phyloP scores from a whole-genome alignment of 2,113 vertebrate genomes.

The Sialia sialis region DNA sequence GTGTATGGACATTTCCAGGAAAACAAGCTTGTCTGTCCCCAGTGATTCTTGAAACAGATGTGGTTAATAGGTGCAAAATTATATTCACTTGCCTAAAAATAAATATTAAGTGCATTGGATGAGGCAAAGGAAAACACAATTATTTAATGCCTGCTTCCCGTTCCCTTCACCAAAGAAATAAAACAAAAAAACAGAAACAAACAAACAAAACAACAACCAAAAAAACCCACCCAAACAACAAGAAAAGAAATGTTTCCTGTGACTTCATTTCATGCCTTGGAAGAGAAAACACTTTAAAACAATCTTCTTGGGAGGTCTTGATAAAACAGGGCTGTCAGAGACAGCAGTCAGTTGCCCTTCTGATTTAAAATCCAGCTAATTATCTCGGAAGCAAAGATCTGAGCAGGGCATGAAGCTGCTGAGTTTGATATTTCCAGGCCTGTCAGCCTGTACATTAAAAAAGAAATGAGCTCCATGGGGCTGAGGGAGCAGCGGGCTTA shows the following conservation, averaged over 20 bases:
- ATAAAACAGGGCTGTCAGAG: constrained; percentile 27
- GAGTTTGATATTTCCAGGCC: constrained; percentile 32
- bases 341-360: not conserved
- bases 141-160: not conserved
- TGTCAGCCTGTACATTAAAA: not conserved
- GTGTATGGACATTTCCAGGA: not conserved
- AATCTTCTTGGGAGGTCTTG: constrained; percentile 28
- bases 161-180: not conserved
- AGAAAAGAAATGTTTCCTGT: not conserved
- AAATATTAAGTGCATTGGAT: not conserved
- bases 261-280: not conserved
- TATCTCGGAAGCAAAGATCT: not conserved
- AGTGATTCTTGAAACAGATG: not conserved
- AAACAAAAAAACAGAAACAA: not conserved
- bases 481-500: not conserved
- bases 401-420: not conserved
- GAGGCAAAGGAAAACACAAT: not conserved
- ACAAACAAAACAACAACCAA: not conserved
- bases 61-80: not conserved
- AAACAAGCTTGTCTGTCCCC: not conserved
- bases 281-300: not conserved
- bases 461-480: not conserved
- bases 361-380: constrained; percentile 53
- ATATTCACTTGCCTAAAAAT: not conserved
- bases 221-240: not conserved